These are phyloP conservation scores for Drosophila tsacasi DNA, from an alignment of 1,140 invertebrate genomes.

Conservation along the genomic window DNA sequence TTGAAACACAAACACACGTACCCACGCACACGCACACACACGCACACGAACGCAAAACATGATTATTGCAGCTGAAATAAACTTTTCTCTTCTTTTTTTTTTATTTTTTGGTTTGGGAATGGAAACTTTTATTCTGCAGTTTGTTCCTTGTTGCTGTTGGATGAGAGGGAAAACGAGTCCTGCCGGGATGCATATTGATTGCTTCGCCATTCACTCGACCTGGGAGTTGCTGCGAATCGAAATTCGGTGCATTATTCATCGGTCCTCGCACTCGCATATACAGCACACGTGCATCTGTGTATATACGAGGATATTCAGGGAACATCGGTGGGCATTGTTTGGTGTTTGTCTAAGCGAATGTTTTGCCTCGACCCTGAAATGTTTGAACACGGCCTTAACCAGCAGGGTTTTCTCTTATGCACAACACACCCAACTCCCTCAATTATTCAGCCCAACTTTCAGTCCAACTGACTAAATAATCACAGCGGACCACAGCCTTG, in stretches of 20 bases:
- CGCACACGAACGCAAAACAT: slow-evolving; percentile 17
- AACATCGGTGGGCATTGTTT: slow-evolving; percentile 15
- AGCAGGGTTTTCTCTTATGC: not conserved
- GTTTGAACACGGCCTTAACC: not conserved
- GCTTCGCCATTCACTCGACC: slow-evolving; percentile 9
- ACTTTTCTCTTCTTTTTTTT: slow-evolving; percentile 7
- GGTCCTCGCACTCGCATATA: not conserved
- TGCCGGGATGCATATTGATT: slow-evolving; percentile 41
- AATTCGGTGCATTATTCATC: slow-evolving; percentile 44
- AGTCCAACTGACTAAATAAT: slow-evolving; percentile 31
- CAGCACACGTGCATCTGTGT: not conserved
- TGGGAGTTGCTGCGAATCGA: slow-evolving; percentile 27
- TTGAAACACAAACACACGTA: slow-evolving; percentile 30
- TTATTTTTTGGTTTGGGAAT: not conserved
- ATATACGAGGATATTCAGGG: not conserved
- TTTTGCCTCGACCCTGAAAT: not conserved
- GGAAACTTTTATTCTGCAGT: slow-evolving; percentile 37
- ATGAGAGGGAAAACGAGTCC: slow-evolving; percentile 7
- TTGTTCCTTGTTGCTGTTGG: slow-evolving; percentile 18
- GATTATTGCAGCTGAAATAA: slow-evolving; percentile 38
- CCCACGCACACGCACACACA: not conserved
- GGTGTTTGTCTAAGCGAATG: slow-evolving; percentile 15
- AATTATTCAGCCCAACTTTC: slow-evolving; percentile 30
- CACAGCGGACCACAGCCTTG: slow-evolving; percentile 22
- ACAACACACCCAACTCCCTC: not conserved